phyloP scores from a whole-genome alignment of 2,888 invertebrate genomes.

The Phymatocera aterrima region DNA sequence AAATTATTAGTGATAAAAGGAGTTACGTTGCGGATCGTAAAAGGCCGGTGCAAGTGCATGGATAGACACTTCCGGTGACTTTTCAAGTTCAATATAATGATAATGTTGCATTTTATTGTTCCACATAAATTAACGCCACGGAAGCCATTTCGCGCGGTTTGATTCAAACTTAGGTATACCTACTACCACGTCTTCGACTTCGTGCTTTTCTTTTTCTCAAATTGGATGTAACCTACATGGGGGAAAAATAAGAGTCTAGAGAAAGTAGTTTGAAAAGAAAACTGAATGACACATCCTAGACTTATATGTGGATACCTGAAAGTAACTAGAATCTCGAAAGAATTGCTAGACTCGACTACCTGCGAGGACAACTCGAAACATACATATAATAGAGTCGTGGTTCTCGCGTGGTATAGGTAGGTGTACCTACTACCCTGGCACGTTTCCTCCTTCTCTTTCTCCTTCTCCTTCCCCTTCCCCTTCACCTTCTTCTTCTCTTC shows the following conservation, averaged over 20 bases:
- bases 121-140: not conserved
- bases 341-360: not conserved
- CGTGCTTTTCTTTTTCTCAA: too few species aligned
- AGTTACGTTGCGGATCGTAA: not conserved
- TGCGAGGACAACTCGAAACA: constrained; percentile 12
- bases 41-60: not conserved
- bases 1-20: not conserved
- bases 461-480: not conserved
- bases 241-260: too few species aligned
- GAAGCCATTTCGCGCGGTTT: too few species aligned
- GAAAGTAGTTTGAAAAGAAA: too few species aligned
- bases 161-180: too few species aligned
- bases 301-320: not conserved
- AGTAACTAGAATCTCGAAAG: not conserved
- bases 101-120: not conserved
- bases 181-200: too few species aligned
- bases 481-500: not conserved
- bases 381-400: constrained; percentile 40
- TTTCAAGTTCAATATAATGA: too few species aligned
- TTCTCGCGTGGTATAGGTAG: not conserved
- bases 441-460: constrained; percentile 36
- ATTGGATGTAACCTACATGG: too few species aligned
- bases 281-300: too few species aligned
- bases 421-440: constrained; percentile 19
- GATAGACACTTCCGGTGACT: not conserved